Evolutionary conservation across 2,113 vertebrate genomes (phyloP), one percentile per base, ranked within the genome.

Genomic region (Geococcyx californianus): DNA sequence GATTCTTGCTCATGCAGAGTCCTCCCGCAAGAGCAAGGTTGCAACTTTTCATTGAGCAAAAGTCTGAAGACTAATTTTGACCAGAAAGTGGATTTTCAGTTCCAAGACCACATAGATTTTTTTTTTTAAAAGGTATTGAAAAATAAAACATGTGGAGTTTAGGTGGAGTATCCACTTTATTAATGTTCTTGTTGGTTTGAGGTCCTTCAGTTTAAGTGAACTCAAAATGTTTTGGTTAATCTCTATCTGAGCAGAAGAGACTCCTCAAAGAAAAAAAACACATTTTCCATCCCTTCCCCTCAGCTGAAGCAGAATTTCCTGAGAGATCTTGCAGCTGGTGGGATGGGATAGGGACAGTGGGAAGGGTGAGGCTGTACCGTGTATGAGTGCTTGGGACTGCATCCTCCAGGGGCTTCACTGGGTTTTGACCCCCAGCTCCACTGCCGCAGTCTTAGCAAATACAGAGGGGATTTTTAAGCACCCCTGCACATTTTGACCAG

Each of bases 321-420:
- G 0, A 1, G 31, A 28, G 56, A 45, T 17, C 18, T 49, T 26
- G 31, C 21, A 51, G 47, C 74, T 7, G 3, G 10, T 58, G 52
- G 74, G 55, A 26, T 3, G 15, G 60, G 51, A 33, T 23, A 11
- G 52, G 51, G 58, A 38, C 19, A 55, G 2, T 3, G 9, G 10
- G 33, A 29, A 14, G 38, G 45, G 17, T 17, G 91, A 56, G 28
- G 47, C 25, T 78, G 91, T 5, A 3, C n/a, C 21, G 13, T 10
- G 28, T 9, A 14, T n/a, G 26, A 16, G 0, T 3, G 3, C n/a
- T 59, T 20, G 15, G 84, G 58, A 7, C 3, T 25, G 19, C 56
- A 56, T 33, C n/a, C 26, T 25, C n/a, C 0, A 0, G 16, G 56
- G 29, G 25, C 9, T 86, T 58, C 2, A 1, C n/a, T 29, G 36